Percentiles rank a stretch among this genome's conserved stretches.
Evolutionary conservation across 2,113 vertebrate species (phyloP).

Genomic region (Caloenas nicobarica): DNA sequence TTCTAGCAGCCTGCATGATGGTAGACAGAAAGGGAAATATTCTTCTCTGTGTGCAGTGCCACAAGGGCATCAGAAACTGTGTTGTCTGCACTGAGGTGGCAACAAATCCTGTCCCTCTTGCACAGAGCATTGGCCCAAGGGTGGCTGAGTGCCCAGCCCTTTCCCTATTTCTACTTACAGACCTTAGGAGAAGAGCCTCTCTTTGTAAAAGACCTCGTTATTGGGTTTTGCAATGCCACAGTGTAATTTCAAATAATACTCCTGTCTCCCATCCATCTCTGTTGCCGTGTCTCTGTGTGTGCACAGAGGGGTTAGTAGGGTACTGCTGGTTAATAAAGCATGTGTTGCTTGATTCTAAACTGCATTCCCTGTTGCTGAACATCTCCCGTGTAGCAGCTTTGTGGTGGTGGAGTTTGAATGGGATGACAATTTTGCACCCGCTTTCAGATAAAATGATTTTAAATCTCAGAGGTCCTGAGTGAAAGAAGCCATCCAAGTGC

Average conservation of each 20-base stretch:
- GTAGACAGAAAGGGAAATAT: neutral
- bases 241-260: neutral
- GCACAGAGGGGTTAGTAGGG: neutral
- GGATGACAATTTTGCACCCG: neutral
- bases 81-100: neutral
- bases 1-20: neutral
- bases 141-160: neutral
- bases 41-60: neutral
- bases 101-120: neutral
- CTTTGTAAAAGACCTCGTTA: neutral
- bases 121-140: neutral
- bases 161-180: neutral
- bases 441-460: neutral
- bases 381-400: neutral
- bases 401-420: neutral
- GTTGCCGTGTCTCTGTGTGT: fast-evolving
- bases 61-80: neutral
- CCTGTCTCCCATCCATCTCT: neutral
- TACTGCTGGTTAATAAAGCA: neutral
- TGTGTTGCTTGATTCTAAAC: neutral
- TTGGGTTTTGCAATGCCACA: neutral
- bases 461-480: neutral
- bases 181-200: neutral
- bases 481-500: neutral
- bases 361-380: neutral